Evolutionary conservation across 2,888 invertebrate species (phyloP).

Genomic region (Acrobasis consociella): DNA sequence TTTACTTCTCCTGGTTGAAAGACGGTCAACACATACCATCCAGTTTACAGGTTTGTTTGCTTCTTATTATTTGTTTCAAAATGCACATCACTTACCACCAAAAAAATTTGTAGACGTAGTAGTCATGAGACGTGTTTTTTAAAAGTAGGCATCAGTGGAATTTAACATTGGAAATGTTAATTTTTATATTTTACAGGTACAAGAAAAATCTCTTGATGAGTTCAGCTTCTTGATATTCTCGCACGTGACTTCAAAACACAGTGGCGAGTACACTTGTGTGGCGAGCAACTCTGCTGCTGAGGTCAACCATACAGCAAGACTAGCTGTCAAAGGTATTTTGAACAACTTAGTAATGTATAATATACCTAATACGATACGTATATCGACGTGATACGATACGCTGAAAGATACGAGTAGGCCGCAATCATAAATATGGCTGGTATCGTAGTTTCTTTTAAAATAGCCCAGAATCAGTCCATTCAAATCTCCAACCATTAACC

Average conservation of each 20-base stretch:
- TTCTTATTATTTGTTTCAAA: not conserved
- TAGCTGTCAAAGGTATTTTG: conserved; percentile 86
- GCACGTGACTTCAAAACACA: conserved; percentile 86
- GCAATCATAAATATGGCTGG: no score
- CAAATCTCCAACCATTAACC: no score
- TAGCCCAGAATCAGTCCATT: no score
- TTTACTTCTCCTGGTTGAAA: conserved; percentile 87
- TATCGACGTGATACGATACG: no score
- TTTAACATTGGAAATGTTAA: no score
- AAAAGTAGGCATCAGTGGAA: no score
- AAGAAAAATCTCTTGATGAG: conserved; percentile 87
- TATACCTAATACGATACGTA: no score
- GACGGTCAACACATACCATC: conserved; percentile 85
- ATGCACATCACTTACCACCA: not conserved
- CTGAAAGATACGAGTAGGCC: no score
- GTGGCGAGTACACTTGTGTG: conserved; percentile 88
- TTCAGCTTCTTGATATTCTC: conserved; percentile 88
- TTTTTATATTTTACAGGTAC: conserved; percentile 67
- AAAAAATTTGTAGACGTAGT: not conserved
- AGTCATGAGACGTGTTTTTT: not conserved
- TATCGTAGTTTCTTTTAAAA: no score
- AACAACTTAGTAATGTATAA: not conserved
- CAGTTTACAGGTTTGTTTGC: conserved; percentile 79
- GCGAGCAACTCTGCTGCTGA: conserved; percentile 88
- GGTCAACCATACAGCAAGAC: conserved; percentile 86